Evolutionary conservation across 2,888 invertebrate species (phyloP).

Genomic region (Trichacis sp.): DNA sequence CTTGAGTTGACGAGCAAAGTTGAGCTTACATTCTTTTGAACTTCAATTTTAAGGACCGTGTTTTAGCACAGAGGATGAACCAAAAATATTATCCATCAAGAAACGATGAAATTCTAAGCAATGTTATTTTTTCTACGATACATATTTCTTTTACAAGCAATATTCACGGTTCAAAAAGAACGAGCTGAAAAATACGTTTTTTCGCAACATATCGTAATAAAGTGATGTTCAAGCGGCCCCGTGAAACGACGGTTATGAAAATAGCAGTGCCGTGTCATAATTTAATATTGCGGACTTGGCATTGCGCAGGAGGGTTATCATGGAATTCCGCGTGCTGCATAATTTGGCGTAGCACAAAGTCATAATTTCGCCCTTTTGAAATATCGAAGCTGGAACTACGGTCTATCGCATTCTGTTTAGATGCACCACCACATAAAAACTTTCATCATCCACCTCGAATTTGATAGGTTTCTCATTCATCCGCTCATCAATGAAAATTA

Average conservation of each 20-base stretch:
- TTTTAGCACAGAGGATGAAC: too few species aligned
- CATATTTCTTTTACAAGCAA: too few species aligned
- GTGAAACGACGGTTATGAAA: constrained; percentile 12
- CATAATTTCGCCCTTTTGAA: constrained; percentile 19
- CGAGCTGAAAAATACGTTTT: too few species aligned
- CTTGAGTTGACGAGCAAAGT: too few species aligned
- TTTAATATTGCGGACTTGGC: constrained; percentile 28
- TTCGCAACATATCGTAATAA: too few species aligned
- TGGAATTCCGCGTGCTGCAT: constrained; percentile 15
- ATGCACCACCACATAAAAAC: not conserved
- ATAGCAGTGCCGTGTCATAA: constrained; percentile 26
- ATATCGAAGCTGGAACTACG: constrained; percentile 6
- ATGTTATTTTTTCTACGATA: too few species aligned
- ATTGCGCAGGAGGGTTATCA: constrained; percentile 8
- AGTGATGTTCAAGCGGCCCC: too few species aligned
- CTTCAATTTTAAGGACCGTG: too few species aligned
- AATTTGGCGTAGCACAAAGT: constrained; percentile 20
- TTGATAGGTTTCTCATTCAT: not conserved
- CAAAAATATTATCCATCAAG: too few species aligned
- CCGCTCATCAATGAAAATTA: not conserved
- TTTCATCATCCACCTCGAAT: not conserved
- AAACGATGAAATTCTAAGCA: too few species aligned
- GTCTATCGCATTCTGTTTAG: not conserved
- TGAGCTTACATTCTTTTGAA: too few species aligned
- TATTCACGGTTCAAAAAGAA: too few species aligned